Evolutionary conservation across 1,140 invertebrate genomes (phyloP).

Genomic region (Apocrypta bakeri): DNA sequence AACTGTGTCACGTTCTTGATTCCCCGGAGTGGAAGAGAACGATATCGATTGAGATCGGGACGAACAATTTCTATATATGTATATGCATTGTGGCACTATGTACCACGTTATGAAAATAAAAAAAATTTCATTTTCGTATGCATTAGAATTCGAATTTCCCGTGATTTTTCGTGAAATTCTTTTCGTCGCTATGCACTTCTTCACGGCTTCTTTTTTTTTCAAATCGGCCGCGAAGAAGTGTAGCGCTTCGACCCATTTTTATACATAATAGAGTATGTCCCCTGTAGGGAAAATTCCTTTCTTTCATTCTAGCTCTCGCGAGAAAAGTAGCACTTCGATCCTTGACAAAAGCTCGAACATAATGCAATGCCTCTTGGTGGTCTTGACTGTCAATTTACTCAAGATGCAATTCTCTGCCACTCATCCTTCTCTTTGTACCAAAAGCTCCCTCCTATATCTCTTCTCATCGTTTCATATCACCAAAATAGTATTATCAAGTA

Average conservation of each 20-base stretch:
- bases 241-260: neutral
- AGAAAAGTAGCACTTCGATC: conserved; percentile 32
- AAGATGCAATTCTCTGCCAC: conserved; percentile 36
- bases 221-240: neutral
- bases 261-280: neutral
- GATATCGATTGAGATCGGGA: neutral
- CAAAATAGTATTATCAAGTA: no score
- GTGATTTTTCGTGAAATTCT: neutral
- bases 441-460: neutral
- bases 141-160: no score
- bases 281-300: neutral
- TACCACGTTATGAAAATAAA: no score
- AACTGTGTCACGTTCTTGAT: neutral
- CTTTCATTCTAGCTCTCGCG: neutral
- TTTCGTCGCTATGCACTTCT: no score
- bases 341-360: conserved; percentile 17
- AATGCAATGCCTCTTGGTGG: conserved; percentile 28
- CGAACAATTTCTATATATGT: neutral
- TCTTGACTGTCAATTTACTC: conserved; percentile 53
- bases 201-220: neutral
- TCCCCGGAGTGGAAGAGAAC: neutral
- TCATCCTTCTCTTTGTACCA: conserved; percentile 37
- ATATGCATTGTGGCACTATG: no score
- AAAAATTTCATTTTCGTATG: no score
- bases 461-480: neutral